Conservation (phyloP, 2,113 vertebrate genomes). For the Cynocephalus volans region DNA sequence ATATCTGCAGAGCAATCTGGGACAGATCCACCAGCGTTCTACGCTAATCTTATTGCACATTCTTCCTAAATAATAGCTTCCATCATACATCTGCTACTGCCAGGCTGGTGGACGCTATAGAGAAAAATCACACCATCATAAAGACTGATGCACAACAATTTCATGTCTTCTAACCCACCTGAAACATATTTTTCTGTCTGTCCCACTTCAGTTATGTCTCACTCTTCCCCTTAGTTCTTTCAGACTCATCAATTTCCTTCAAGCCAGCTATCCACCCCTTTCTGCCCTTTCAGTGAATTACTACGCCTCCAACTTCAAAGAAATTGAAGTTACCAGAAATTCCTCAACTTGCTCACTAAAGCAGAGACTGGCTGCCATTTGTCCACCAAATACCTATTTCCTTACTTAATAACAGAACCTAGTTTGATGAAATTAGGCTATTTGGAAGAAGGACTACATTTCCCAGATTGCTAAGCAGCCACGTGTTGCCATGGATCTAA, state of each 20-base stretch:
- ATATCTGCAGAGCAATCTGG: neutral
- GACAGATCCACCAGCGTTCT: neutral
- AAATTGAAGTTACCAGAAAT: neutral
- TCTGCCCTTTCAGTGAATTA: neutral
- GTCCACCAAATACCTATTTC: neutral
- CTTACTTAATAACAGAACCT: neutral
- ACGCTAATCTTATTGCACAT: neutral
- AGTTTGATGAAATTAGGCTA: neutral
- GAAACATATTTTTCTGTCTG: neutral
- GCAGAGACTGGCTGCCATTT: neutral
- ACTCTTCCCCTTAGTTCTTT: neutral
- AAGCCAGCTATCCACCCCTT: neutral
- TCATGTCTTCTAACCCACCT: neutral
- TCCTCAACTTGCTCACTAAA: neutral
- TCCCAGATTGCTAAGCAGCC: neutral
- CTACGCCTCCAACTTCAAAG: neutral
- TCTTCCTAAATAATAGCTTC: neutral
- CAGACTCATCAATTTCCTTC: neutral
- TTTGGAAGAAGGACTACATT: neutral
- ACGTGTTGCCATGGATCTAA: neutral
- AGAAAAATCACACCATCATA: neutral
- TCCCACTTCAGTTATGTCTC: neutral
- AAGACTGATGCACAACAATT: neutral
- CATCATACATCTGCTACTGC: neutral
- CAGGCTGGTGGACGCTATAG: neutral